These are phyloP conservation scores for Pseudococcus longispinus DNA, from an alignment of 2,888 invertebrate species.

Conservation along the genomic window DNA sequence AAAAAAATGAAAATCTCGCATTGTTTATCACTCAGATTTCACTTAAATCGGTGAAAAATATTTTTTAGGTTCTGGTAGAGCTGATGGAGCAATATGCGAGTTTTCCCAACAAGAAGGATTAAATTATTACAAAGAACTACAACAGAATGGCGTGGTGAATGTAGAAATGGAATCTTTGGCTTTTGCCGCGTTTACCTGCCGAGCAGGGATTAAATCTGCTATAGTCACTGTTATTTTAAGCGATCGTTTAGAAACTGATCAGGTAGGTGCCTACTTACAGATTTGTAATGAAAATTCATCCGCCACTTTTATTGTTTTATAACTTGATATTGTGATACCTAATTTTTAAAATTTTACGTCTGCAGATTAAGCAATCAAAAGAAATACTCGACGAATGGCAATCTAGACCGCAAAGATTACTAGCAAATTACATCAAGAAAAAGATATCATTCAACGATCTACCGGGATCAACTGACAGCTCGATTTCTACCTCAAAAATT, in stretches of 20 bases:
- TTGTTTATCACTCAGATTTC: background rate
- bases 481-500: background rate
- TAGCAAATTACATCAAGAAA: conserved; percentile 82
- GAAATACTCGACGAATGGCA: conserved; percentile 92
- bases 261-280: conserved; percentile 68
- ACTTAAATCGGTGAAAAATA: too few species aligned
- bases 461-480: conserved; percentile 56
- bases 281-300: background rate
- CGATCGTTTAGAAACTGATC: conserved; percentile 92
- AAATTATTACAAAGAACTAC: conserved; percentile 79
- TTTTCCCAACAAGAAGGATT: conserved; percentile 88
- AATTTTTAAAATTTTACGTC: background rate
- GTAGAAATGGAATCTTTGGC: conserved; percentile 97
- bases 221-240: conserved; percentile 92
- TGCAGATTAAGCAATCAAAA: conserved; percentile 81
- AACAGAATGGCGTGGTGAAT: conserved; percentile 83
- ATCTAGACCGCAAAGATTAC: conserved; percentile 82
- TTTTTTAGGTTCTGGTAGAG: conserved; percentile 83
- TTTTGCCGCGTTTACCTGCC: conserved; percentile 91
- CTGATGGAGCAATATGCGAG: conserved; percentile 97
- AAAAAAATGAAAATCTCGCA: too few species aligned
- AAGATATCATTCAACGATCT: conserved; percentile 81
- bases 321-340: background rate
- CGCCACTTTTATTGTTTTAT: background rate
- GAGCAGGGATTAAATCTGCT: conserved; percentile 89